A percentile compares a stretch with the other conserved stretches of the same genome.
These are phyloP conservation scores for Xerus rutilus DNA, from an alignment of 2,797 vertebrate genomes.

Conservation along the genomic window DNA sequence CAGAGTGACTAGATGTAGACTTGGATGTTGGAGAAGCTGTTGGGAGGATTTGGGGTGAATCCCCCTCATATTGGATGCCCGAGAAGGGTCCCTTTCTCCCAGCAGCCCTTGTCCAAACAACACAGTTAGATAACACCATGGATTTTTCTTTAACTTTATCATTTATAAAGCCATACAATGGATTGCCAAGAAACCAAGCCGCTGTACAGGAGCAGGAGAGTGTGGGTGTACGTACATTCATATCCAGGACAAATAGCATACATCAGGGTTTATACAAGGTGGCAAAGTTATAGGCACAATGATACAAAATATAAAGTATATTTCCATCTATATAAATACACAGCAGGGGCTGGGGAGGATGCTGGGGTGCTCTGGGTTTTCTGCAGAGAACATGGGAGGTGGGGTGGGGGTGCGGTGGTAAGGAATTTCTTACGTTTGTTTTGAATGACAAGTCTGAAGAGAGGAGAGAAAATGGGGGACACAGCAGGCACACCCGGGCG, in stretches of 20 bases:
- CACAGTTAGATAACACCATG: neutral
- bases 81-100: neutral
- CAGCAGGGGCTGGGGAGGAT: conserved; percentile 72
- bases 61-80: neutral
- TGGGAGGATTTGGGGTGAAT: neutral
- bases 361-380: conserved; percentile 22
- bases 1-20: neutral
- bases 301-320: conserved; percentile 91
- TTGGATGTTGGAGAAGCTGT: fast-evolving
- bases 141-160: conserved; percentile 90
- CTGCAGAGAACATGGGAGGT: neutral
- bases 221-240: conserved; percentile 85
- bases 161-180: conserved; percentile 97
- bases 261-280: conserved; percentile 87
- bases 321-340: conserved; percentile 93
- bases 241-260: conserved; percentile 72
- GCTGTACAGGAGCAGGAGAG: conserved; percentile 91
- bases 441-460: neutral
- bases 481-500: conserved; percentile 27
- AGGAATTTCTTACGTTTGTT: conserved; percentile 57
- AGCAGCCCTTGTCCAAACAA: conserved; percentile 39
- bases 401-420: neutral
- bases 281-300: conserved; percentile 86
- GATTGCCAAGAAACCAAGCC: conserved; percentile 91
- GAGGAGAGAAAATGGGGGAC: neutral